Evolutionary conservation across 2,797 vertebrate genomes (phyloP).

Genomic region (Phoeniculus purpureus): DNA sequence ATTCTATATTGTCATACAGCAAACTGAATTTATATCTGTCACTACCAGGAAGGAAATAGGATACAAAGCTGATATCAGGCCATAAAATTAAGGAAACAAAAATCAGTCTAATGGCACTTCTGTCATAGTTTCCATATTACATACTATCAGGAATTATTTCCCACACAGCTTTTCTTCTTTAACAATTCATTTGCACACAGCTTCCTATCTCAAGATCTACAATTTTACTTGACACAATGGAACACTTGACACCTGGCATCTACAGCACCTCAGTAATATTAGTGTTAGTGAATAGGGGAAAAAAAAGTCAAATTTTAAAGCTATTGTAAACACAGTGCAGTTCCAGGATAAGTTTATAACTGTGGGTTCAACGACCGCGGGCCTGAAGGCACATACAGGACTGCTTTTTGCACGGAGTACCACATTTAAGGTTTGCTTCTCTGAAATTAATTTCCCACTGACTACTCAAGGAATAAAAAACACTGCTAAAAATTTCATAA

Average conservation of each 20-base stretch:
- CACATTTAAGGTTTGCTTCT: background rate
- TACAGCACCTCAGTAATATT: background rate
- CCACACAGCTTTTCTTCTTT: background rate
- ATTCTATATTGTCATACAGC: background rate
- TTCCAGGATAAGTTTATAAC: background rate
- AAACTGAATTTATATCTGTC: background rate
- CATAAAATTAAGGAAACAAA: constrained; percentile 42
- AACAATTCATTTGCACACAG: background rate
- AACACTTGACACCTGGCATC: constrained; percentile 10
- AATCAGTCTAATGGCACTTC: constrained; percentile 1
- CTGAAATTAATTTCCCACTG: background rate
- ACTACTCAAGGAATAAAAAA: background rate
- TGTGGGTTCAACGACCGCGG: background rate
- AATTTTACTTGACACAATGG: background rate
- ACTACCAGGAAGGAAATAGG: constrained; percentile 38
- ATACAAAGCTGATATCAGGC: background rate
- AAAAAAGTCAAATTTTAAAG: background rate
- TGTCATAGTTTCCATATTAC: constrained; percentile 46
- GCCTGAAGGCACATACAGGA: background rate
- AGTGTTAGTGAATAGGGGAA: background rate
- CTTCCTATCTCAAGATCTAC: background rate
- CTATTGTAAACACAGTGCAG: background rate
- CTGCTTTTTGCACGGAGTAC: background rate
- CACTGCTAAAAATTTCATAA: background rate
- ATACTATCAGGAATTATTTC: constrained; percentile 26